Evolutionary conservation across 2,113 vertebrate species (phyloP), one percentile per base, ranked within the genome.

Genomic region (Oncorhynchus tshawytscha): DNA sequence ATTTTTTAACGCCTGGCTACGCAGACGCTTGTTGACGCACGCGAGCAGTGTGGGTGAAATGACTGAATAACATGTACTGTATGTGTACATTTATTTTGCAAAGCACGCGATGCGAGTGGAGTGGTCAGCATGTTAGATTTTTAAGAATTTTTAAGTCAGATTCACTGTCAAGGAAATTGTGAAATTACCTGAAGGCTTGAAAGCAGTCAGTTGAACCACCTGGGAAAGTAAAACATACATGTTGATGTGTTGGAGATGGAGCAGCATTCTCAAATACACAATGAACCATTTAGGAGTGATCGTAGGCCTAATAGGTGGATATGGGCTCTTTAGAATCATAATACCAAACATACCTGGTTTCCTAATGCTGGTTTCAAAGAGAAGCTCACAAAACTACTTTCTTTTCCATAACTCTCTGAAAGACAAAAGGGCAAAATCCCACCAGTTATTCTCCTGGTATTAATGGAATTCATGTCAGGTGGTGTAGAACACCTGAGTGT

Each of bases 141-240:
- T 51, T 51, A 15, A 51, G 4, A 13, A 39, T 62, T 48, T 29
- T 22, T 51, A 13, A 39, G 34, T 39, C 34, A 39, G 34, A 39
- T 57, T 57, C 51, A 57, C 7, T 57, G 54, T 27, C 9, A 13
- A 60, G 16, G 70, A 75, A 39, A 64, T 48, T 39, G 18, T 67
- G 7, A 54, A n/a, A 62, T 74, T 92, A 95, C 97, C 96, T 95
- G 96, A 95, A 59, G 94, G 90, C 78, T 95, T 97, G 93, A 96
- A 97, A 0, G 94, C 94, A 1, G 94, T 97, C 84, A 96, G 93
- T 89, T 97, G 95, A 20, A 97, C 95, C 6, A 92, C 95, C 96
- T 97, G 90, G 80, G 48, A 73, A 49, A 65, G 31, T 18, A 22
- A 65, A 67, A 73, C n/a, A 71, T 6, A 83, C 39, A 29, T 25